Conservation (phyloP, 1,140 invertebrate species). For the Drosophila rufa region DNA sequence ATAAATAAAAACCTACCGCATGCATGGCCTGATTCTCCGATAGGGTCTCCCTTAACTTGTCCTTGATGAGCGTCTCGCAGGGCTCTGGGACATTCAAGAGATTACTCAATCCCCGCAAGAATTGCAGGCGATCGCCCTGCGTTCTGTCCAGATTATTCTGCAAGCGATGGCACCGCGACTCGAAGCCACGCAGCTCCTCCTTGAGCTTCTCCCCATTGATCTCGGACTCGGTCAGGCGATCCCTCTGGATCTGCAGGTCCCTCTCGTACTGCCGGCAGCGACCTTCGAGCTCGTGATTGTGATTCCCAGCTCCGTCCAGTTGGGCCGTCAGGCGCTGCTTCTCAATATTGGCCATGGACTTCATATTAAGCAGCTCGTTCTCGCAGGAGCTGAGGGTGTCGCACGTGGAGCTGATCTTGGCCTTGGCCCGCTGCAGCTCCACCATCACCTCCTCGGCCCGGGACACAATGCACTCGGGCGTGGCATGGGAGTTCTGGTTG, state of each 20-base stretch:
- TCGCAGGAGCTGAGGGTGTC: slow-evolving; percentile 81
- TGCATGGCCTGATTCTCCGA: slow-evolving; percentile 91
- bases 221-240: slow-evolving; percentile 80
- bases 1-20: slow-evolving; percentile 86
- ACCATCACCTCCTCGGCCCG: slow-evolving; percentile 91
- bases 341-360: slow-evolving; percentile 77
- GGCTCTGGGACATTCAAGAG: slow-evolving; percentile 86
- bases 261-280: slow-evolving; percentile 78
- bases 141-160: slow-evolving; percentile 80
- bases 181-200: slow-evolving; percentile 82
- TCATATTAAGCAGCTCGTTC: slow-evolving; percentile 76
- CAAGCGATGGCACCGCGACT: slow-evolving; percentile 81
- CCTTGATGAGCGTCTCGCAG: slow-evolving; percentile 91
- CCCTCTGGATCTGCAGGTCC: slow-evolving; percentile 79
- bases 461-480: slow-evolving; percentile 89
- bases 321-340: slow-evolving; percentile 79
- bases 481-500: slow-evolving; percentile 85
- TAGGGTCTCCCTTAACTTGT: slow-evolving; percentile 90
- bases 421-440: slow-evolving; percentile 87
- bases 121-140: slow-evolving; percentile 79
- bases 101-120: slow-evolving; percentile 71
- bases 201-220: slow-evolving; percentile 82
- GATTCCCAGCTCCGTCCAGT: slow-evolving; percentile 72
- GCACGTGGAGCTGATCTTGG: slow-evolving; percentile 85
- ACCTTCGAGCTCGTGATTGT: slow-evolving; percentile 80